Conservation (phyloP, 1,140 invertebrate species). For the Drosophila bipectinata region DNA sequence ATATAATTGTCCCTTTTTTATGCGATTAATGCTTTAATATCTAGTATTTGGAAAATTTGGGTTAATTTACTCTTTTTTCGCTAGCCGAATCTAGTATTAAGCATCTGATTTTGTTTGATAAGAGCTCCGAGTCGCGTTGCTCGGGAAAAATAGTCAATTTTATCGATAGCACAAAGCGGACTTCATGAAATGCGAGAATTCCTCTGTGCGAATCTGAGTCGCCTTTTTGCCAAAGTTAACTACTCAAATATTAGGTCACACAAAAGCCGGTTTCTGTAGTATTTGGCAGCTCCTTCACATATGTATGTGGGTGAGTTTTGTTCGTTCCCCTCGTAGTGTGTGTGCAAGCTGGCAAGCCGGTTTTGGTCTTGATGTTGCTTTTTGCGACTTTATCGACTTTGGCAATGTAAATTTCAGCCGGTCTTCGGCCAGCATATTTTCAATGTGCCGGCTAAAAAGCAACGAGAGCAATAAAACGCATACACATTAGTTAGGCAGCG, state of each 20-base stretch:
- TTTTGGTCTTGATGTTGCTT: conserved; percentile 50
- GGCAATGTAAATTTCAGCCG: conserved; percentile 65
- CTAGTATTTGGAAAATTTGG: neutral
- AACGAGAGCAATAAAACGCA: conserved; percentile 55
- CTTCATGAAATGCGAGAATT: conserved; percentile 6
- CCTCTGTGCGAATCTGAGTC: conserved; percentile 18
- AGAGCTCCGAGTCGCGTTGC: conserved; percentile 17
- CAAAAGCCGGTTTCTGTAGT: conserved; percentile 70
- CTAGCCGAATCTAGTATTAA: neutral
- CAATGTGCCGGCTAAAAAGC: conserved; percentile 30
- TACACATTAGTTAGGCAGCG: conserved; percentile 59
- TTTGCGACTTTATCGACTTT: conserved; percentile 51
- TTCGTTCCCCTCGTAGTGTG: conserved; percentile 1
- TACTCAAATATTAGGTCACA: conserved; percentile 47
- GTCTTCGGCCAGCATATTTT: conserved; percentile 42
- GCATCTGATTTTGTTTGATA: conserved; percentile 40
- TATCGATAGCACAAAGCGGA: conserved; percentile 17
- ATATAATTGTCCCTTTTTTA: neutral
- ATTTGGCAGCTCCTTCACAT: conserved; percentile 24
- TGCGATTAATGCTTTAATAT: conserved; percentile 1
- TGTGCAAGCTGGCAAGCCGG: conserved; percentile 60
- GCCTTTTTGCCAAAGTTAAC: conserved; percentile 60
- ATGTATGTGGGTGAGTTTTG: conserved; percentile 71
- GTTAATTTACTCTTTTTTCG: conserved; percentile 1
- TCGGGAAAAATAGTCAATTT: neutral